Evolutionary conservation across 2,113 vertebrate genomes (phyloP).

Genomic region (Solenodon paradoxus): DNA sequence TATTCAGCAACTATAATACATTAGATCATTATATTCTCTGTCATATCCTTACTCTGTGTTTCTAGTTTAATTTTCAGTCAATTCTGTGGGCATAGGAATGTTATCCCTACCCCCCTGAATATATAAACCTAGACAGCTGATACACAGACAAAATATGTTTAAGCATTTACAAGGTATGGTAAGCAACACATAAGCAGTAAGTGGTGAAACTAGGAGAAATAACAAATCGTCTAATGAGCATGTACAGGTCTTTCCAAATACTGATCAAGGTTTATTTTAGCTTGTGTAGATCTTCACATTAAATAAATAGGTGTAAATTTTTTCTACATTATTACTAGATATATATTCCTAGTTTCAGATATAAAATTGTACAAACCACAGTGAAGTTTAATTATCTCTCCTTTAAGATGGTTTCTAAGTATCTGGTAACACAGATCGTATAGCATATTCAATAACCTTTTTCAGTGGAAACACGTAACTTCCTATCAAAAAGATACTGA

Average conservation of each 20-base stretch:
- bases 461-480: neutral
- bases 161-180: neutral
- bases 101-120: neutral
- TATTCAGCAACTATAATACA: neutral
- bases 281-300: neutral
- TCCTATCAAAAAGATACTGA: neutral
- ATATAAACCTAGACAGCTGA: neutral
- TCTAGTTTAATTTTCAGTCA: neutral
- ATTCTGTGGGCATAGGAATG: fast-evolving
- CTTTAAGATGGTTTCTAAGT: neutral
- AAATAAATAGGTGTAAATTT: neutral
- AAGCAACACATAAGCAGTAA: neutral
- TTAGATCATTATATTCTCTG: neutral
- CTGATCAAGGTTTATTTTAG: neutral
- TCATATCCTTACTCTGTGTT: neutral
- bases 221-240: neutral
- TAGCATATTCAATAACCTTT: neutral
- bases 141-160: neutral
- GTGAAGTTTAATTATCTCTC: neutral
- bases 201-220: neutral
- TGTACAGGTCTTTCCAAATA: neutral
- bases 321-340: neutral
- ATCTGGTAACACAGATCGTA: neutral
- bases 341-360: neutral
- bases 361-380: neutral